Conservation (phyloP, 2,888 invertebrate genomes). For the Aphidoletes aphidimyza region DNA sequence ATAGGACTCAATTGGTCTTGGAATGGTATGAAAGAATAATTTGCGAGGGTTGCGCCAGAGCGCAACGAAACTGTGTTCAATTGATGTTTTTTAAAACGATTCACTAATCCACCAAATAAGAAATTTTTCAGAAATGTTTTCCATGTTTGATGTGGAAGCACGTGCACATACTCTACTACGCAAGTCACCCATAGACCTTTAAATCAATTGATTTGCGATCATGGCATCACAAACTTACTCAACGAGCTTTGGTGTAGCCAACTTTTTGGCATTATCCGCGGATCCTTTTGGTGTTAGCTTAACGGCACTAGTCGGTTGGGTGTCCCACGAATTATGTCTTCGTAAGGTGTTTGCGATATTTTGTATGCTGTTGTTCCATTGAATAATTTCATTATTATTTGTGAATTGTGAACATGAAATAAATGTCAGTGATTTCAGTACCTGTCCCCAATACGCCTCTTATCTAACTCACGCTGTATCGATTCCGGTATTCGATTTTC, state of each 20-base stretch:
- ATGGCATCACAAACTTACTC: slow-evolving; percentile 42
- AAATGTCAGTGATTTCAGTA: slow-evolving; percentile 59
- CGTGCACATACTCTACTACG: no score
- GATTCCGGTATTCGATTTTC: slow-evolving; percentile 71
- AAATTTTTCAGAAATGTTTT: no score
- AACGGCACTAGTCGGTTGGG: background rate
- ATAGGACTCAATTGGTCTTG: no score
- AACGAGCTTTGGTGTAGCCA: slow-evolving; percentile 21
- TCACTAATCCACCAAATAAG: no score
- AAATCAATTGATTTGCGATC: background rate
- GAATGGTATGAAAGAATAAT: no score
- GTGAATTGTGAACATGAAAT: background rate
- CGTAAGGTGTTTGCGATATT: slow-evolving; percentile 57
- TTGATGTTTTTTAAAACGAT: no score
- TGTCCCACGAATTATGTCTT: slow-evolving; percentile 57
- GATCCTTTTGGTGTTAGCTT: slow-evolving; percentile 52
- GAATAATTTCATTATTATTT: no score
- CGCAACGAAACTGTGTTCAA: no score
- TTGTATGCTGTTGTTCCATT: slow-evolving; percentile 56
- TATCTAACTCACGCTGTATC: slow-evolving; percentile 74
- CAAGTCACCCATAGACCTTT: no score
- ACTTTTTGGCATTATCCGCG: background rate
- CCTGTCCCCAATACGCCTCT: slow-evolving; percentile 72
- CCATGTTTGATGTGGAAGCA: background rate
- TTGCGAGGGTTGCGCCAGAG: no score